Base-by-base conservation (phyloP, 1,140 invertebrate species). In the Drosophila sechellia region DNA sequence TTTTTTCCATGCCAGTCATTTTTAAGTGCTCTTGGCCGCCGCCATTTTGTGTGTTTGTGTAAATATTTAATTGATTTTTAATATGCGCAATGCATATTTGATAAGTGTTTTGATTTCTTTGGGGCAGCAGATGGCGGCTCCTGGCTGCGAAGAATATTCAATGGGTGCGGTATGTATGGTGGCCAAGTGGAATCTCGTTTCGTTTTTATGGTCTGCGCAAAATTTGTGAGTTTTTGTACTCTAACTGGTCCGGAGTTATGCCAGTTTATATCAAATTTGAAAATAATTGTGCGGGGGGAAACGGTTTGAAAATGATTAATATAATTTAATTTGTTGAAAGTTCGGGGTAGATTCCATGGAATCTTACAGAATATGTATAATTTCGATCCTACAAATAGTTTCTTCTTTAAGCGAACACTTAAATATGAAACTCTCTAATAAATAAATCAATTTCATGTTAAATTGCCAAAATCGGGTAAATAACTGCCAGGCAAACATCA, bases 51-150 rank as follows among this genome's bases (percentile, higher is more conserved):
- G 54, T 79, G 79, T 70, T 77, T 87, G 79, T 70, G 59, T 87
- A 89, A 87, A 87, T 89, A 89, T 89, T 87, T 73, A 89, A 87
- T 87, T 83, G 79, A 80, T 89, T 89, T 84, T 84, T 79, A 84
- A 87, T 80, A 87, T 87, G 84, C 79, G 64, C 52, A 57, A 84
- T 89, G 76, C 76, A 89, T 87, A 73, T 87, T 87, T 87, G 57
- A 89, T 79, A 79, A 73, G 42, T 86, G 71, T 83, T 89, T 79
- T 83, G 71, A 87, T 87, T 89, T 83, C 70, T 76, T 65, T 43
- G 40, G 49, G 52, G 46, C 45, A 50, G 17, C 71, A 59, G 71
- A 43, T 58, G 56, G 22, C 60, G 31, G 15, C 49, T 50, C 25
- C 37, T 52, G 64, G 0, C 39, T 13, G 15, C 35, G 45, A 43